Evolutionary conservation across 64 coral and sea anemone genomes (phyloP).

Genomic region (Pachyseris speciosa): DNA sequence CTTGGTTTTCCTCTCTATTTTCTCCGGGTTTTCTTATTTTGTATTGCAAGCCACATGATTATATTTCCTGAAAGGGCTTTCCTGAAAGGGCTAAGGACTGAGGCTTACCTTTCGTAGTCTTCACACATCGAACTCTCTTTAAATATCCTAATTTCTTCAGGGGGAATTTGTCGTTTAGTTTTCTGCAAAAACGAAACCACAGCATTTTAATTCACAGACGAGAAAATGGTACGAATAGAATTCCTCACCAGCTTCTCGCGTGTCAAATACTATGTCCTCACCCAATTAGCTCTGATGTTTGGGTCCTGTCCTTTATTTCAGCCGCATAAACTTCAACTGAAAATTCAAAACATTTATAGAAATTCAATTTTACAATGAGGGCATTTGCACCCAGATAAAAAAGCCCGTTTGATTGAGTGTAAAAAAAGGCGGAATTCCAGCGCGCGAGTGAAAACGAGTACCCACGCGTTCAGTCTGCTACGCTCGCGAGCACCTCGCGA

Average conservation of each 20-base stretch:
- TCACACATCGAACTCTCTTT: conserved; percentile 59
- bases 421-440: background rate
- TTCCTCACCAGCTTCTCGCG: background rate
- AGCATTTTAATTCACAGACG: background rate
- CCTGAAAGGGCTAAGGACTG: background rate
- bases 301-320: conserved; percentile 67
- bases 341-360: background rate
- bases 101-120: conserved; percentile 4
- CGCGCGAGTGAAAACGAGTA: background rate
- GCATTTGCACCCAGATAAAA: too few relatives aligned
- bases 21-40: too few relatives aligned
- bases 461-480: background rate
- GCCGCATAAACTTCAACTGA: conserved; percentile 74
- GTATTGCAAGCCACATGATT: too few relatives aligned
- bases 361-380: background rate
- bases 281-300: conserved; percentile 77
- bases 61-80: too few relatives aligned
- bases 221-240: background rate
- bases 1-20: too few relatives aligned
- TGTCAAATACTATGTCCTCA: background rate
- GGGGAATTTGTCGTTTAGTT: conserved; percentile 56
- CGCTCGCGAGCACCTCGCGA: too few relatives aligned
- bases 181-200: conserved; percentile 21
- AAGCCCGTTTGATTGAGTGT: too few relatives aligned
- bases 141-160: conserved; percentile 73